Conservation (phyloP, 1,140 invertebrate genomes). For the Epicauta chinensis region DNA sequence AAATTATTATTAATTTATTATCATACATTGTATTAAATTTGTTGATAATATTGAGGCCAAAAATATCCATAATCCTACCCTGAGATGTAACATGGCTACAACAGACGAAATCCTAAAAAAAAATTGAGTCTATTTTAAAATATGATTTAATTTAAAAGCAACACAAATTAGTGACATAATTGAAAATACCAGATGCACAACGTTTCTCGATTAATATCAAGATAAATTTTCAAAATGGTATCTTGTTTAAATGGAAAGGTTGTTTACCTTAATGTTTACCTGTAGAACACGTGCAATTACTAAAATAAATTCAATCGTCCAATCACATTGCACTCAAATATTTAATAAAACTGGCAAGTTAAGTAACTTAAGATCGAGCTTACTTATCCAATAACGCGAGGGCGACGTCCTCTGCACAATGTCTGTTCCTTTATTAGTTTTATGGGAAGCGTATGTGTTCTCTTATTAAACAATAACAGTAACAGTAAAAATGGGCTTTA, state of each 20-base stretch:
- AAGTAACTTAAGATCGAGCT: neutral
- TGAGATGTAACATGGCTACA: slow-evolving; percentile 6
- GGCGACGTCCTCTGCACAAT: slow-evolving; percentile 17
- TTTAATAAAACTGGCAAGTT: slow-evolving; percentile 4
- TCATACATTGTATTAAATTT: slow-evolving; percentile 1
- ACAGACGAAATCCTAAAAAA: slow-evolving; percentile 7
- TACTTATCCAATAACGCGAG: slow-evolving; percentile 6
- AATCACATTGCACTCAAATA: slow-evolving; percentile 14
- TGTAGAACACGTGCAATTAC: slow-evolving; percentile 22
- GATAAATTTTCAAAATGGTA: no score
- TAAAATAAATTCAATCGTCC: slow-evolving; percentile 9
- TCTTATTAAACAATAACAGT: slow-evolving; percentile 8
- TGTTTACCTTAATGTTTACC: slow-evolving; percentile 27
- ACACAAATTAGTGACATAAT: no score
- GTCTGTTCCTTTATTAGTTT: slow-evolving; percentile 4
- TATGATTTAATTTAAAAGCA: no score
- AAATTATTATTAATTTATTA: neutral
- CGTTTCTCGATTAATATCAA: no score
- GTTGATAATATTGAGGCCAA: neutral
- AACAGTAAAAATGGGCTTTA: neutral
- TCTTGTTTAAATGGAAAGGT: no score
- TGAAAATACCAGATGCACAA: no score
- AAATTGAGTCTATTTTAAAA: slow-evolving; percentile 1
- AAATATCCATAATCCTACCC: slow-evolving; percentile 5
- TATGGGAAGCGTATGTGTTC: slow-evolving; percentile 4